Conservation (phyloP, 1,140 invertebrate species). For the Apis dorsata region DNA sequence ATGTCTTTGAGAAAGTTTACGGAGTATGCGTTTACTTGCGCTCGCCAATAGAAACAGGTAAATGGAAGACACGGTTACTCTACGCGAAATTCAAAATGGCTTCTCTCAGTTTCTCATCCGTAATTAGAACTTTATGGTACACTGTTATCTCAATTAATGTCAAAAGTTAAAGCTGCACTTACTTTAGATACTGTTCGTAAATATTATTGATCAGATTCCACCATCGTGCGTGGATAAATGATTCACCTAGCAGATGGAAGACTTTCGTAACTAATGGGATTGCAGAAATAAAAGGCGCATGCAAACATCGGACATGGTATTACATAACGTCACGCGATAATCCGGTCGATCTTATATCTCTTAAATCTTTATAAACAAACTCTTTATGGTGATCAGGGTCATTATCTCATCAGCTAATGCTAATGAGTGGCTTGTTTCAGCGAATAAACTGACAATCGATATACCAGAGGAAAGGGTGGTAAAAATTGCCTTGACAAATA, state of each 20-base stretch:
- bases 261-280: not conserved
- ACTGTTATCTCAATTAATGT: not conserved
- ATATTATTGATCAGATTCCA: constrained; percentile 7
- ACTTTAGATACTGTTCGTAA: not conserved
- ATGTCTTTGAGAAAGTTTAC: no score
- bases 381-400: not conserved
- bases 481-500: no score
- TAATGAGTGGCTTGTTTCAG: no score
- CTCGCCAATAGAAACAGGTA: no score
- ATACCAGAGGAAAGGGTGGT: no score
- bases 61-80: no score
- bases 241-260: not conserved
- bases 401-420: no score
- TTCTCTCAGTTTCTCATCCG: not conserved
- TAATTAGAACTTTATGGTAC: no score
- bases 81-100: no score
- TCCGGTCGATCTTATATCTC: not conserved
- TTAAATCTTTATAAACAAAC: not conserved
- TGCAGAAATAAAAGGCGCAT: not conserved
- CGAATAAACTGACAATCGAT: no score
- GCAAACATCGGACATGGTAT: not conserved
- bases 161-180: not conserved
- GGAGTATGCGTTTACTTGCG: no score
- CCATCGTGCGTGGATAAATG: not conserved
- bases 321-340: not conserved